phyloP scores from a whole-genome alignment of 2,888 invertebrate genomes.

The Drosophila kuntzei region DNA sequence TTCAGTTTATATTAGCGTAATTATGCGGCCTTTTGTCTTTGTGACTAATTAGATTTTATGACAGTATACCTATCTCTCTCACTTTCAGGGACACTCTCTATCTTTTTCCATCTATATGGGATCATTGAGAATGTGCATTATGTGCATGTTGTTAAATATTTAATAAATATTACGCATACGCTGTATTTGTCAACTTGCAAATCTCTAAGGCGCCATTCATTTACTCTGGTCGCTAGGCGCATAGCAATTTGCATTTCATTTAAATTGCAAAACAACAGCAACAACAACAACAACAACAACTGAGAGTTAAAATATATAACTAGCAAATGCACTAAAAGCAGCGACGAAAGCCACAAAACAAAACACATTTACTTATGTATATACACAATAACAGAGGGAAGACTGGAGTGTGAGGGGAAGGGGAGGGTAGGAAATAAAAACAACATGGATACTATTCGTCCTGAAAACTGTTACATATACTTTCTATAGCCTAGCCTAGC shows the following conservation, averaged over 20 bases:
- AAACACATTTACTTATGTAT: slow-evolving; percentile 43
- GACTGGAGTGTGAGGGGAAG: not conserved
- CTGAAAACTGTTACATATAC: slow-evolving; percentile 23
- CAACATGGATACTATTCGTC: slow-evolving; percentile 33
- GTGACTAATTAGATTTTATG: slow-evolving; percentile 79
- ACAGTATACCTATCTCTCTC: slow-evolving; percentile 9
- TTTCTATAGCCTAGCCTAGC: slow-evolving; percentile 24
- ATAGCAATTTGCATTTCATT: slow-evolving; percentile 75
- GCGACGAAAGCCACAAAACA: slow-evolving; percentile 65
- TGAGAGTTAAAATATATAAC: slow-evolving; percentile 34
- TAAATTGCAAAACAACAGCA: slow-evolving; percentile 73
- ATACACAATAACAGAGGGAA: slow-evolving; percentile 21
- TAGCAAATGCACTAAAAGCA: slow-evolving; percentile 57
- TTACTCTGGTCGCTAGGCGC: slow-evolving; percentile 36
- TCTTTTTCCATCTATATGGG: slow-evolving; percentile 2
- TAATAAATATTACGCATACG: slow-evolving; percentile 77
- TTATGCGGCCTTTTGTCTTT: slow-evolving; percentile 79
- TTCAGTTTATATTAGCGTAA: slow-evolving; percentile 72
- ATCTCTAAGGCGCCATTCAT: slow-evolving; percentile 72
- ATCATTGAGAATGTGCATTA: slow-evolving; percentile 35
- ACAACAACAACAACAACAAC: slow-evolving; percentile 37
- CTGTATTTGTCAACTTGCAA: slow-evolving; percentile 21
- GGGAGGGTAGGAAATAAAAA: slow-evolving; percentile 14
- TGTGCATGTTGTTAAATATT: slow-evolving; percentile 56
- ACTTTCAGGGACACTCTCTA: not conserved